Conservation (phyloP, 2,113 vertebrate species). For the Barnardius zonarius region DNA sequence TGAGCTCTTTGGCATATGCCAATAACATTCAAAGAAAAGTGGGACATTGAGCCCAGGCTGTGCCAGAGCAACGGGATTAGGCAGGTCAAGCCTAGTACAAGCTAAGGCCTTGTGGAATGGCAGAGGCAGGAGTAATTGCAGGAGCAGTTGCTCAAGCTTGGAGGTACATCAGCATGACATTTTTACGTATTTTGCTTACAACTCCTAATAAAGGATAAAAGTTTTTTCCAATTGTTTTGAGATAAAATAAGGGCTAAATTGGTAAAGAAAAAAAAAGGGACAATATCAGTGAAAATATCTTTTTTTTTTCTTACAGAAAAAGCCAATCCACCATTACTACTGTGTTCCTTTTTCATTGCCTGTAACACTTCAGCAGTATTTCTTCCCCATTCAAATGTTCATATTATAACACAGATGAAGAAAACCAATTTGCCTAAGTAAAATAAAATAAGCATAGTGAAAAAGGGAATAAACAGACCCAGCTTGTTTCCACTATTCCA, state of each 20-base stretch:
- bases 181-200: not conserved
- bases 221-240: not conserved
- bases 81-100: not conserved
- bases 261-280: not conserved
- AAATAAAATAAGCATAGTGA: not conserved
- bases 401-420: not conserved
- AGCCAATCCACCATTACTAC: not conserved
- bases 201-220: not conserved
- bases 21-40: not conserved
- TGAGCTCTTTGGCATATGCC: not conserved
- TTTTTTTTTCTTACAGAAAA: not conserved
- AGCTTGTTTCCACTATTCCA: not conserved
- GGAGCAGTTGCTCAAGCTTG: not conserved
- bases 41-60: not conserved
- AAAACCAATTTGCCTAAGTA: not conserved
- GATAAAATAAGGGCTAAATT: not conserved
- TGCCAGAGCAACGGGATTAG: not conserved
- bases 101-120: not conserved
- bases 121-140: not conserved
- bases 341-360: not conserved
- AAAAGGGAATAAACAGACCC: not conserved
- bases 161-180: not conserved
- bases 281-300: not conserved
- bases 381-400: not conserved
- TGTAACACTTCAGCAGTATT: not conserved